Evolutionary conservation across 2,797 vertebrate genomes (phyloP).

Genomic region (Cuculus canorus): DNA sequence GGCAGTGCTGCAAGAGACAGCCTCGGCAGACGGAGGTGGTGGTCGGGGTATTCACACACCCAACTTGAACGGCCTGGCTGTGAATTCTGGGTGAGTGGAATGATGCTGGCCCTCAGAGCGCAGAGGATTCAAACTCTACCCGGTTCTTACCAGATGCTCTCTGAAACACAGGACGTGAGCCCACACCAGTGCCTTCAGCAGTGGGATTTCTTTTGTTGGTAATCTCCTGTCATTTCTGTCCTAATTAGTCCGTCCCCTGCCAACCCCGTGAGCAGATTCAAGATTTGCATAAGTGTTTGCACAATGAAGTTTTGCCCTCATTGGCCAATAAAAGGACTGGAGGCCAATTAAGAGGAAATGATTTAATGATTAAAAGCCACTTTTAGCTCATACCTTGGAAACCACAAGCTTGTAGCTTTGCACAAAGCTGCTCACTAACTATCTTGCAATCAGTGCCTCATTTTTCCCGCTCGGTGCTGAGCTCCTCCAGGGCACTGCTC

Average conservation of each 20-base stretch:
- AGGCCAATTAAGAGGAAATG: slow-evolving; percentile 54
- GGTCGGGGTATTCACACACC: neutral
- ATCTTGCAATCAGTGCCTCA: neutral
- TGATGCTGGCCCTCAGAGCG: too few relatives aligned
- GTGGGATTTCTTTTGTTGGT: neutral
- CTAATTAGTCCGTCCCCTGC: neutral
- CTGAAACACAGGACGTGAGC: too few relatives aligned
- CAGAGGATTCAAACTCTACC: too few relatives aligned
- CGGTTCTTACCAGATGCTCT: too few relatives aligned
- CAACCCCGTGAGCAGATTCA: too few relatives aligned
- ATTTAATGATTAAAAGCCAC: slow-evolving; percentile 47
- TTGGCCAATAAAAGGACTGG: neutral
- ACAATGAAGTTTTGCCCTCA: neutral
- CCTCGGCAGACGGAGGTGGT: neutral
- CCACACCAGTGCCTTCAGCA: too few relatives aligned
- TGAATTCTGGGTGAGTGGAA: too few relatives aligned
- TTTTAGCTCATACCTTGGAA: slow-evolving; percentile 34
- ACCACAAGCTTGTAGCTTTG: neutral
- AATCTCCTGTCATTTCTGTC: accelerated
- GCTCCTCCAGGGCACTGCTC: neutral
- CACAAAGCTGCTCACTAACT: neutral
- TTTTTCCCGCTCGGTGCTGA: accelerated
- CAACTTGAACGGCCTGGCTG: too few relatives aligned
- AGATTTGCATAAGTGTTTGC: neutral
- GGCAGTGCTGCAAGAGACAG: neutral